phyloP scores from a whole-genome alignment of 2,888 invertebrate species.

The Gryllus longicercus region DNA sequence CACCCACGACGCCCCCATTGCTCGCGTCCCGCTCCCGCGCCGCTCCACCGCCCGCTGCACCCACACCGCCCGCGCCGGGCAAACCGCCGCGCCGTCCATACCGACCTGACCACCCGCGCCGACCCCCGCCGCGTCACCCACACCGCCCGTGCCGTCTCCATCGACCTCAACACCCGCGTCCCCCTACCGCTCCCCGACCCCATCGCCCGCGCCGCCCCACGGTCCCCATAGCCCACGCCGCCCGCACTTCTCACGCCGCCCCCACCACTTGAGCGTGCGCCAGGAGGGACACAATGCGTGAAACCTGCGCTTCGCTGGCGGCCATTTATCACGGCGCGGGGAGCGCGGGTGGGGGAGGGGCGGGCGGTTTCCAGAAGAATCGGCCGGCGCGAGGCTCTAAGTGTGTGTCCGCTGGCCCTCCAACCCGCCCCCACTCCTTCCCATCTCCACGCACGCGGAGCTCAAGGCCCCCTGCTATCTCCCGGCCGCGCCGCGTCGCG shows the following conservation, averaged over 20 bases:
- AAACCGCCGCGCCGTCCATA: too few species aligned
- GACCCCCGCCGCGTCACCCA: accelerated
- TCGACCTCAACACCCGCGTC: too few species aligned
- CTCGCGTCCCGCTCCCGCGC: too few species aligned
- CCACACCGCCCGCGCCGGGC: too few species aligned
- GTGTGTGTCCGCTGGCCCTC: neutral
- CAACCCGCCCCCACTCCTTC: neutral
- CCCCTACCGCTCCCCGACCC: too few species aligned
- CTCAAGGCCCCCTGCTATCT: too few species aligned
- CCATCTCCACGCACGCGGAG: too few species aligned
- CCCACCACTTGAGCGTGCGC: neutral
- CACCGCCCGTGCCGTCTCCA: too few species aligned
- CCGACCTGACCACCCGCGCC: too few species aligned
- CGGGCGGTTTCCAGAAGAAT: slow-evolving; percentile 8
- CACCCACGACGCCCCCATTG: too few species aligned
- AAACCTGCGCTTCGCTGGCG: neutral
- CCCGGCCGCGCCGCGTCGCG: neutral
- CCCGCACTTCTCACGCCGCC: neutral
- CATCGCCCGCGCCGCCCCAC: too few species aligned
- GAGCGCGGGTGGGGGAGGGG: neutral
- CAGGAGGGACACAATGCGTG: slow-evolving; percentile 11
- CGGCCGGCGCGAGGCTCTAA: slow-evolving; percentile 7
- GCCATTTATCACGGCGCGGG: neutral
- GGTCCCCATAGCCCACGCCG: too few species aligned
- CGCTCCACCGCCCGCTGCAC: accelerated